Base-by-base conservation (phyloP, 2,113 vertebrate genomes). In the Phaetusa simplex region DNA sequence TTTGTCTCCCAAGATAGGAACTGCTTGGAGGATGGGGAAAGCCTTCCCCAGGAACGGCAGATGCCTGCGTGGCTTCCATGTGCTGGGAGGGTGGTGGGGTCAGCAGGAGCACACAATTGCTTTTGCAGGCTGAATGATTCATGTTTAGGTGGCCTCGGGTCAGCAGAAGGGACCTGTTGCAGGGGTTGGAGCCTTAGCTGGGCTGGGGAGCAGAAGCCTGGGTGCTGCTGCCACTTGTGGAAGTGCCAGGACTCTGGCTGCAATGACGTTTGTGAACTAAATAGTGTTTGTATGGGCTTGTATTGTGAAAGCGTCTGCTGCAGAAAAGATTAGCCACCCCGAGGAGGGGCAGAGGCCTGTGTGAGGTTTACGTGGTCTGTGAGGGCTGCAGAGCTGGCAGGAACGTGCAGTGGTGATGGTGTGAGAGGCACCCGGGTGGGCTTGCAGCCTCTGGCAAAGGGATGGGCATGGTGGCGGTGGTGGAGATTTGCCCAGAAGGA, bases 381-480 rank as follows among this genome's bases (percentile, higher is more conserved):
- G 69, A 49, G 50, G 50, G 38, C 62, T 66, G 58, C 45, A 65
- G 40, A 59, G 20, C 16, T 65, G 29, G 42, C 42, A 82, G 47
- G 36, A 53, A 50, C 10, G 53, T 40, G 42, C 32, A 56, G 34
- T 27, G 47, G 18, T 65, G 30, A 43, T 12, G 20, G 43, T 61
- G 42, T 78, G 26, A 69, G 43, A 70, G 55, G 45, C 4, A 40
- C 78, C 93, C 27, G 6, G 4, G 21, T 66, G 76, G n/a, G 59
- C 8, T 81, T 90, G 52, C 17, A 62, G 27, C 12, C 42, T 58
- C 11, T 34, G 11, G n/a, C 34, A 55, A 42, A 83, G 14, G 7
- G 29, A 15, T 52, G n/a, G 52, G 1, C 3, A 0, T 0, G 3
- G 7, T 18, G 23, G 1, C 17, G 17, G 1, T 20, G 7, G 13